phyloP scores from a whole-genome alignment of 2,113 vertebrate species.

The Ifrita kowaldi region DNA sequence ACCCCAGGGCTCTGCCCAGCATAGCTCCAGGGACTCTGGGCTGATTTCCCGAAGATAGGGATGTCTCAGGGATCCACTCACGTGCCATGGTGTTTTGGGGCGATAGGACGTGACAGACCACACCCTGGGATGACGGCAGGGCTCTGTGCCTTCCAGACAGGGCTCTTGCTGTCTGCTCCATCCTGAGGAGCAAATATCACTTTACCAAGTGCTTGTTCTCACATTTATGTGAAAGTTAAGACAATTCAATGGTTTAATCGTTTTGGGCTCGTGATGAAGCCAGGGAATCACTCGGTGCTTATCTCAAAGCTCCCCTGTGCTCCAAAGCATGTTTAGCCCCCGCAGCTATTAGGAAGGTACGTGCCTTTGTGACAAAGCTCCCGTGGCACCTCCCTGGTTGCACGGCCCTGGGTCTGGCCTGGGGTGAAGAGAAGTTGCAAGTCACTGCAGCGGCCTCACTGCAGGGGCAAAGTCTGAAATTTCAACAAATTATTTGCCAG shows the following conservation, averaged over 20 bases:
- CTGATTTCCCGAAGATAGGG: background rate
- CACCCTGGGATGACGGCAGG: background rate
- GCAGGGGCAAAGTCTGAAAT: background rate
- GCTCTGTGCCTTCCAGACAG: background rate
- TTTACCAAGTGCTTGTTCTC: background rate
- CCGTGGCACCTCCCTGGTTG: background rate
- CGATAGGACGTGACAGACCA: background rate
- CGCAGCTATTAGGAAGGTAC: background rate
- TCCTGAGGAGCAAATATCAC: background rate
- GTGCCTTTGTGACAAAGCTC: background rate
- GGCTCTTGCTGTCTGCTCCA: background rate
- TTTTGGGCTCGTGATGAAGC: background rate
- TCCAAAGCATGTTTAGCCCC: background rate
- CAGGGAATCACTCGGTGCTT: background rate
- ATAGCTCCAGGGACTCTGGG: background rate
- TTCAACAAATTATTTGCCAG: background rate
- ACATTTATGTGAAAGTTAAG: background rate
- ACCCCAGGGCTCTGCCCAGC: background rate
- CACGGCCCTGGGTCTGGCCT: background rate
- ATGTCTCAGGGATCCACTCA: background rate
- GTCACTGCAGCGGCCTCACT: background rate
- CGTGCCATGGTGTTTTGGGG: accelerated
- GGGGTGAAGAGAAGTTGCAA: background rate
- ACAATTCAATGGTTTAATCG: background rate
- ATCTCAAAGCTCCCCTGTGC: background rate